A percentile compares a stretch with the other conserved stretches of the same genome.
phyloP scores from a whole-genome alignment of 2,797 vertebrate genomes.

The Argyrosomus regius region DNA sequence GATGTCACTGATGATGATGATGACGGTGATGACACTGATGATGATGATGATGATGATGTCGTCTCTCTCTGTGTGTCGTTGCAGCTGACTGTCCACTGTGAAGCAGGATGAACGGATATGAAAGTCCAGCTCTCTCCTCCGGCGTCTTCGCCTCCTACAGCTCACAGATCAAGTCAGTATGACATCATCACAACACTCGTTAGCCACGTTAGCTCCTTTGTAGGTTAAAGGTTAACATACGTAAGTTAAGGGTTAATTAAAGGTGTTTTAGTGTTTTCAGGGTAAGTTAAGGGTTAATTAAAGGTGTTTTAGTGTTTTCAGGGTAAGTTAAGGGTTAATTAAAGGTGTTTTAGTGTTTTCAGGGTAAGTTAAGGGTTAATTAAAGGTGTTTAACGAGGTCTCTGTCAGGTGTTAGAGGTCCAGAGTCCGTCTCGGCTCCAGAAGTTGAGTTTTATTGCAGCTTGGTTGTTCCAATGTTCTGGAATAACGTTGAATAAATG shows the following conservation, averaged over 20 bases:
- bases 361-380: not conserved
- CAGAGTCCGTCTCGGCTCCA: not conserved
- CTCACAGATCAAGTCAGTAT: constrained; percentile 78
- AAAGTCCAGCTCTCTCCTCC: constrained; percentile 65
- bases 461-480: not conserved
- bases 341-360: not conserved
- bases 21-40: no score
- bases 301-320: not conserved
- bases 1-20: no score
- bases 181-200: not conserved
- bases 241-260: not conserved
- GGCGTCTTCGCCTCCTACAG: constrained; percentile 65
- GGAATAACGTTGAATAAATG: constrained; percentile 17
- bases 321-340: no score
- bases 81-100: constrained; percentile 61
- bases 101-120: constrained; percentile 82
- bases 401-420: not conserved
- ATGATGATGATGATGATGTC: no score
- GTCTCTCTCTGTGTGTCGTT: not conserved
- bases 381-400: not conserved
- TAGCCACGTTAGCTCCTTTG: not conserved
- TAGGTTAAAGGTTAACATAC: no score
- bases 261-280: not conserved
- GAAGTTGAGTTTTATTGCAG: not conserved
- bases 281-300: not conserved